A percentile compares a stretch with the other conserved stretches of the same genome.
Conservation (phyloP, 2,113 vertebrate species). For the Burhinus oedicnemus region DNA sequence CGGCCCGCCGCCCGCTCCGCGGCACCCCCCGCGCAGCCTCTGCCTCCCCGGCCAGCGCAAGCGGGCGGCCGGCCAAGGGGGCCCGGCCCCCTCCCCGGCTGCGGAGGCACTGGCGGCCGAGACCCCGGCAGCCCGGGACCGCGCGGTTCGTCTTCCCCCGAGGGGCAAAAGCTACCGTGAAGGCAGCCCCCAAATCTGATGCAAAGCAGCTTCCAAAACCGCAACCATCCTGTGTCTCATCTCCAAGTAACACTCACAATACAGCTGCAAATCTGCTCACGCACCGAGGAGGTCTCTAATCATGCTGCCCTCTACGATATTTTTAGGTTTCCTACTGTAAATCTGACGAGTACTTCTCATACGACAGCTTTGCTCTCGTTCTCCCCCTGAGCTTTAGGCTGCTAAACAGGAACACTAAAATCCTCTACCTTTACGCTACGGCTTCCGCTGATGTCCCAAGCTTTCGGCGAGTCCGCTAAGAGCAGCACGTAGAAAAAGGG, state of each 20-base stretch:
- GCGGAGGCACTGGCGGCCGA: neutral
- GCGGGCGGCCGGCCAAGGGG: neutral
- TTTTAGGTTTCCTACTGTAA: conserved; percentile 52
- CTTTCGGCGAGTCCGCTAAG: neutral
- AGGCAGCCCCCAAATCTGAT: neutral
- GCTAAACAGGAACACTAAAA: neutral
- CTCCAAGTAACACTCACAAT: neutral
- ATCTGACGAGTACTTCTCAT: neutral
- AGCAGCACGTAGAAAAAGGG: neutral
- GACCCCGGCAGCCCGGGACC: neutral
- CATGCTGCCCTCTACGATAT: conserved; percentile 36
- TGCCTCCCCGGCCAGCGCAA: neutral
- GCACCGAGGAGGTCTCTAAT: conserved; percentile 2
- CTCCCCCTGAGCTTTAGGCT: neutral
- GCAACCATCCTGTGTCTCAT: neutral
- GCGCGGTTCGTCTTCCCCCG: neutral
- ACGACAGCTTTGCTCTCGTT: neutral
- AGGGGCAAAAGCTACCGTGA: conserved; percentile 42
- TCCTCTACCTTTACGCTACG: neutral
- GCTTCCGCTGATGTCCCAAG: neutral
- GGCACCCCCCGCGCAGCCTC: neutral
- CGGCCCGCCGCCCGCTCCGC: neutral
- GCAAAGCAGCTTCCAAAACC: conserved; percentile 48
- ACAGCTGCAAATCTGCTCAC: conserved; percentile 11
- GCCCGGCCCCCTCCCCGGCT: neutral